Conservation (phyloP, 2,888 invertebrate species). For the Xestobium rufovillosum region DNA sequence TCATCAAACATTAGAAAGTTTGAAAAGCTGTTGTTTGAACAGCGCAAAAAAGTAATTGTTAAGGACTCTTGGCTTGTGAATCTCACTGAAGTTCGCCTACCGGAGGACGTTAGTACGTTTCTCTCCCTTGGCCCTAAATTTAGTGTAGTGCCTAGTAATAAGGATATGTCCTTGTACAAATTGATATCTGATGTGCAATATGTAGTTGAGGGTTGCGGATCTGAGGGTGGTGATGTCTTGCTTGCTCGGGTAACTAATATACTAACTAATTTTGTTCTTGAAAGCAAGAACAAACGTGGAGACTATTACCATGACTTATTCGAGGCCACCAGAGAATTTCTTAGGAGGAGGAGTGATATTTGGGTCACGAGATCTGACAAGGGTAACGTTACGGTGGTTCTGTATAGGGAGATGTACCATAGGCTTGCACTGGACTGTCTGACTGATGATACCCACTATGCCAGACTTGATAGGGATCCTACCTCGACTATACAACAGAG, state of each 20-base stretch:
- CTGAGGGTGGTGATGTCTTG: not conserved
- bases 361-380: conserved; percentile 5
- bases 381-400: conserved; percentile 4
- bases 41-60: too few species aligned
- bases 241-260: conserved; percentile 5
- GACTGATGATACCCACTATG: conserved; percentile 1
- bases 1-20: too few species aligned
- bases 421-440: not conserved
- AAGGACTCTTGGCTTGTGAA: too few species aligned
- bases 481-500: conserved; percentile 5
- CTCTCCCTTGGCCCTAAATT: too few species aligned
- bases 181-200: too few species aligned
- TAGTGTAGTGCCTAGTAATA: too few species aligned
- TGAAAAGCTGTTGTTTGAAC: too few species aligned
- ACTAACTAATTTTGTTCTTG: conserved; percentile 4
- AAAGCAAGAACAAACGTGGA: not conserved
- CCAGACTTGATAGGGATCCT: not conserved
- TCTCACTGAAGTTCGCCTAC: too few species aligned
- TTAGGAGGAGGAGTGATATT: not conserved
- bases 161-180: too few species aligned
- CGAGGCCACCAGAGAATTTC: not conserved
- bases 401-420: conserved; percentile 1
- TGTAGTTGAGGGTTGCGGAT: too few species aligned
- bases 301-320: not conserved
- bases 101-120: too few species aligned